Evolutionary conservation across 30 jellyfish, hydroid and myxozoan genomes (phyloP), one percentile per base, ranked within the genome.

Genomic region (Aurelia aurita): DNA sequence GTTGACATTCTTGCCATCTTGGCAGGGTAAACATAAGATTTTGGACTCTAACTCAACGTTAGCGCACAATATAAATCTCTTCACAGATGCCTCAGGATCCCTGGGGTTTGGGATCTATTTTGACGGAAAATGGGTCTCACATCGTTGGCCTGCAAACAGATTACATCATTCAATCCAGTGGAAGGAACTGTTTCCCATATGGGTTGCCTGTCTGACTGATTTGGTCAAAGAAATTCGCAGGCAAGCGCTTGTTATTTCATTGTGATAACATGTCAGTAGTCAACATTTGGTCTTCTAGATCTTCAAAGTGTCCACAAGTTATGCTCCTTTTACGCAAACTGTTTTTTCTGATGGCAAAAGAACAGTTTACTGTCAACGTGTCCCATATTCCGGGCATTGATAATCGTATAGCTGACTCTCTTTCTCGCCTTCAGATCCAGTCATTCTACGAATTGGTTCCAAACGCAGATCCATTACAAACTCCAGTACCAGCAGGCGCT

Each of bases 231-330:
- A 15, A 14, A 27, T 67, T 27, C 6, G 5, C 58, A 8, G 28
- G 46, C 3, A 27, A 32, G 32, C 54, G 58, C 21, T 27, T 67
- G 58, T 22, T 27, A 18, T 67, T 67, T 43, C 25, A 67, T 32
- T 67, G 79, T 32, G 58, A 67, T 31, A 67, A 67, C 58, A 25
- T 9, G 58, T 14, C 79, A 1, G 79, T 67, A n/a, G 79, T 67
- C 27, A 16, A 67, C 19, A 32, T 67, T 16, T 67, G 55, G 58
- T 9, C 20, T 1, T 1, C 55, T 32, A 3, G 32, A 4, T 20
- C 79, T 1, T 27, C 79, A 49, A 67, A 67, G 10, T 27, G 27
- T 60, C 79, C 55, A 2, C 54, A 12, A 67, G 25, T 67, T 31
- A 67, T 67, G 79, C 14, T 5, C n/a, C 26, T 67, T 4, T 60